Conservation (phyloP, 1,140 invertebrate species). For the Saccostrea glomerata region DNA sequence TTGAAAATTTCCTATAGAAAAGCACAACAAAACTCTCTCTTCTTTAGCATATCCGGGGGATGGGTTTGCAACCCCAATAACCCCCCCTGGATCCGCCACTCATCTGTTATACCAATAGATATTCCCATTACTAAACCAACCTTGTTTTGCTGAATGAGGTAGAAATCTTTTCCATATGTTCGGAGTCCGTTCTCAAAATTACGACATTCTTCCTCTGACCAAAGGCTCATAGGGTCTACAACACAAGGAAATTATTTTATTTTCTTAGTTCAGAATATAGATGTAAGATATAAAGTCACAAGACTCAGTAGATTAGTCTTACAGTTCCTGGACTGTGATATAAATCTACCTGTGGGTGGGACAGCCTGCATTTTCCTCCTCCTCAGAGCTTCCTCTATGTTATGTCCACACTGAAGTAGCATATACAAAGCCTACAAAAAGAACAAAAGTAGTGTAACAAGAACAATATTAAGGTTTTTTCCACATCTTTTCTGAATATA, state of each 20-base stretch:
- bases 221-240: conserved; percentile 83
- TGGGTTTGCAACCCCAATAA: too few relatives aligned
- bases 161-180: conserved; percentile 97
- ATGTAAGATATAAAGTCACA: too few relatives aligned
- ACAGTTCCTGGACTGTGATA: not conserved
- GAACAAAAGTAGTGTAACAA: not conserved
- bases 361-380: conserved; percentile 87
- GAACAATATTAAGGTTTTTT: too few relatives aligned
- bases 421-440: conserved; percentile 89
- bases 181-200: conserved; percentile 97
- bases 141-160: conserved; percentile 95
- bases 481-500: not conserved
- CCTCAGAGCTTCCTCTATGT: conserved; percentile 93
- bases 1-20: too few relatives aligned
- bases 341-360: conserved; percentile 80
- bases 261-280: not conserved
- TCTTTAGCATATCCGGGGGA: too few relatives aligned
- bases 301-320: too few relatives aligned
- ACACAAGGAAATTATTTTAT: not conserved
- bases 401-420: conserved; percentile 95
- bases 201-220: conserved; percentile 98
- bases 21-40: too few relatives aligned
- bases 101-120: too few relatives aligned
- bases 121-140: conserved; percentile 79
- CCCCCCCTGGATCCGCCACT: too few relatives aligned